These are phyloP conservation scores for Papio anubis DNA, from an alignment of 2,113 vertebrate genomes.

Conservation along the genomic window DNA sequence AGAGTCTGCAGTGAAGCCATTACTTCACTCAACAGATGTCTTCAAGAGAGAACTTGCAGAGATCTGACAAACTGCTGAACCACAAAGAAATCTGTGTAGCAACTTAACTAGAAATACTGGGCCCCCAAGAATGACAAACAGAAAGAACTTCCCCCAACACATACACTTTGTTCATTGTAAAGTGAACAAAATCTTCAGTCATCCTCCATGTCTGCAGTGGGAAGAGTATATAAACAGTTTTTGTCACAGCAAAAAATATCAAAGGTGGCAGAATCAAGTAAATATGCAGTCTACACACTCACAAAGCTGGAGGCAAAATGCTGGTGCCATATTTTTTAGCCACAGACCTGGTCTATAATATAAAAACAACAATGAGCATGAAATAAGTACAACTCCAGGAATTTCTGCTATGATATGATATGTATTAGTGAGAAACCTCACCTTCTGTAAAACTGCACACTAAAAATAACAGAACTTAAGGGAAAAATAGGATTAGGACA, in stretches of 20 bases:
- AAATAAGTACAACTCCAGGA: not conserved
- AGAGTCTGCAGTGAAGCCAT: slow-evolving; percentile 34
- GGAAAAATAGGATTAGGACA: not conserved
- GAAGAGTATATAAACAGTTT: not conserved
- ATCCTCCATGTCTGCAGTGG: not conserved
- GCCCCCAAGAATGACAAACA: not conserved
- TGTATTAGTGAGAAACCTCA: not conserved
- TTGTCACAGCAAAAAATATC: not conserved
- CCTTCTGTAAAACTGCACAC: not conserved
- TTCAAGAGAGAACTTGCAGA: slow-evolving; percentile 33
- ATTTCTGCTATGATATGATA: not conserved
- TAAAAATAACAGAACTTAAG: not conserved
- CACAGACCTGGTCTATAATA: not conserved
- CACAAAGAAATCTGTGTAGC: slow-evolving; percentile 34
- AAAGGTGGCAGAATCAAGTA: not conserved
- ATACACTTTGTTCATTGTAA: not conserved
- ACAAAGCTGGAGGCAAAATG: not conserved
- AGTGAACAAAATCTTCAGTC: not conserved
- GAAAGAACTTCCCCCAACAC: not conserved
- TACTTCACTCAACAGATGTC: slow-evolving; percentile 58
- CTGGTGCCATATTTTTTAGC: not conserved
- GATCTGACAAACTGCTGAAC: slow-evolving; percentile 37
- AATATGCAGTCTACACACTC: not conserved
- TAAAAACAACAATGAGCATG: not conserved
- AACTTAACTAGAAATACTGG: slow-evolving; percentile 51